Conservation (phyloP, 2,888 invertebrate species). For the Linnaemya tessellans region DNA sequence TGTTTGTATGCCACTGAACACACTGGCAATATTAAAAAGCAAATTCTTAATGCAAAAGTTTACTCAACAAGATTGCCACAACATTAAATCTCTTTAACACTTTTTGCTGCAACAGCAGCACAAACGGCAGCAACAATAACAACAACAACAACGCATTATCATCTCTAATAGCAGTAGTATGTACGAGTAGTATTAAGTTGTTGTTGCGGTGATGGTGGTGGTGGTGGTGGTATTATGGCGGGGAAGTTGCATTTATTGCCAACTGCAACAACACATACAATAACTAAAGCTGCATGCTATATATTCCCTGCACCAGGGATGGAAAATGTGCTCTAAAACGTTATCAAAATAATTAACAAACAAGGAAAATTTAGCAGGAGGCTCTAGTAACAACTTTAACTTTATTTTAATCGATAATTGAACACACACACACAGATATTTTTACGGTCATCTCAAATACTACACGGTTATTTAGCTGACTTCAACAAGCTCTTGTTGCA, state of each 20-base stretch:
- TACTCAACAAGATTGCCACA: constrained; percentile 63
- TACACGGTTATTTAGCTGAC: too few species aligned
- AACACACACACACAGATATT: too few species aligned
- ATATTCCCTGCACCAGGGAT: constrained; percentile 12
- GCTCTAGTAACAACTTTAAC: too few species aligned
- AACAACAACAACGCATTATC: not conserved
- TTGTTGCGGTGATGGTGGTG: constrained; percentile 18
- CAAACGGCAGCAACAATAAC: constrained; percentile 8
- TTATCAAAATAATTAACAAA: too few species aligned
- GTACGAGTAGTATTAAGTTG: constrained; percentile 23
- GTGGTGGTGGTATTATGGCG: constrained; percentile 18
- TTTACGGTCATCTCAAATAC: too few species aligned
- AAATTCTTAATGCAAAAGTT: constrained; percentile 59
- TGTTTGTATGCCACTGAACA: constrained; percentile 13
- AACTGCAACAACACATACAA: not conserved
- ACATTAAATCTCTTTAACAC: constrained; percentile 67
- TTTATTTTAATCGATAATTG: too few species aligned
- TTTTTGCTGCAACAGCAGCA: constrained; percentile 35
- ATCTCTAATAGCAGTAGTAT: constrained; percentile 29
- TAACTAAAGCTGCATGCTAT: constrained; percentile 10
- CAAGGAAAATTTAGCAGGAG: too few species aligned
- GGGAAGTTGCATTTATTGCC: not conserved
- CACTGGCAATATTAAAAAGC: constrained; percentile 43
- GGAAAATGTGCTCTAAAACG: too few species aligned
- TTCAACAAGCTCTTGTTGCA: too few species aligned